Evolutionary conservation across 1,140 invertebrate species (phyloP).

Genomic region (Drosophila albomicans): DNA sequence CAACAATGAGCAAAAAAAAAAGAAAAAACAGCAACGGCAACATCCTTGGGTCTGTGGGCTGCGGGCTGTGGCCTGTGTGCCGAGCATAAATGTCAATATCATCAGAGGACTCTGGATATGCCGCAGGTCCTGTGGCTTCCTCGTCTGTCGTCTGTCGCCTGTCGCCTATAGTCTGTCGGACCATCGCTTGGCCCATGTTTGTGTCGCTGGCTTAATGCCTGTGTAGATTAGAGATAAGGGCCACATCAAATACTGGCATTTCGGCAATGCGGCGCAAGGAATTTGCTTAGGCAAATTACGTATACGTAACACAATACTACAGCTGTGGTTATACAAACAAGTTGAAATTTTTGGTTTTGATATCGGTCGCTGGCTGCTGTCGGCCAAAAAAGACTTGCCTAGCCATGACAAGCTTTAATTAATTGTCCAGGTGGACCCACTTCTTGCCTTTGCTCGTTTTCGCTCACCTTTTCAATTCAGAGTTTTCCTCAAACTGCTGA

Average conservation of each 20-base stretch:
- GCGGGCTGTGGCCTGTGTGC: conserved; percentile 50
- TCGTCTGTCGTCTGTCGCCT: conserved; percentile 3
- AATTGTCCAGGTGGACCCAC: conserved; percentile 61
- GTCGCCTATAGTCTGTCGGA: conserved; percentile 9
- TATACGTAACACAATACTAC: conserved; percentile 53
- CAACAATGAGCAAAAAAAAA: conserved; percentile 28
- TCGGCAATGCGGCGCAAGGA: conserved; percentile 35
- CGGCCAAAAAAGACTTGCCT: conserved; percentile 19
- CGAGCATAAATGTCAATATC: conserved; percentile 80
- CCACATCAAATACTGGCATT: conserved; percentile 63
- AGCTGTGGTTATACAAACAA: conserved; percentile 39
- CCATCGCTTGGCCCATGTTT: conserved; percentile 49
- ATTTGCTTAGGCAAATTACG: conserved; percentile 58
- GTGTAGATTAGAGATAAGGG: conserved; percentile 80
- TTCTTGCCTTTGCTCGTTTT: not conserved
- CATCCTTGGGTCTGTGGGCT: not conserved
- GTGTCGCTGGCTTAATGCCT: conserved; percentile 71
- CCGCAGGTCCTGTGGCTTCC: conserved; percentile 62
- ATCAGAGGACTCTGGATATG: conserved; percentile 54
- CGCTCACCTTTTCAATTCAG: conserved; percentile 8
- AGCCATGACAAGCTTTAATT: conserved; percentile 47
- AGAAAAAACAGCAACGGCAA: not conserved
- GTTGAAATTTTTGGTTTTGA: conserved; percentile 44
- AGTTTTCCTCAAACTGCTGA: conserved; percentile 5
- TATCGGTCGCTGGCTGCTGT: conserved; percentile 30